These are phyloP conservation scores for Pyrgus malvae DNA, from an alignment of 2,888 invertebrate genomes.

Conservation along the genomic window DNA sequence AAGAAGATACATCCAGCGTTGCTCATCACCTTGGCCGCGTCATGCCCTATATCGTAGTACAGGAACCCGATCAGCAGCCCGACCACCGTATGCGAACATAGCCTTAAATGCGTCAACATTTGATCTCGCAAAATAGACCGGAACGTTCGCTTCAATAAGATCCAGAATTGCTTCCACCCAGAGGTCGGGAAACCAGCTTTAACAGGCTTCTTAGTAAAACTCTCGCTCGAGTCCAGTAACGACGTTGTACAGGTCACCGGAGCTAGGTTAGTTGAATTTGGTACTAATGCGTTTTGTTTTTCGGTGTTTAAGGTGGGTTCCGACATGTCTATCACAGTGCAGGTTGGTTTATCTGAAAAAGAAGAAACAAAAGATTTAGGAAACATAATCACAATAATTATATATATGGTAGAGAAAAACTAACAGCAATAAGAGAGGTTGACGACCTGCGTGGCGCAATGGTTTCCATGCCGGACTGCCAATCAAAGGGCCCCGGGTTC, in stretches of 20 bases:
- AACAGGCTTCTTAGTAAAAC: conserved; percentile 84
- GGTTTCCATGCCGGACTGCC: no score
- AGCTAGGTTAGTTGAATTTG: conserved; percentile 65
- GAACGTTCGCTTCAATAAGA: conserved; percentile 92
- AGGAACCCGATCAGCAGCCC: conserved; percentile 96
- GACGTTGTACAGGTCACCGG: conserved; percentile 87
- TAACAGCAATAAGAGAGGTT: no score
- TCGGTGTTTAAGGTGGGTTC: conserved; percentile 62
- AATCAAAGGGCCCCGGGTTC: no score
- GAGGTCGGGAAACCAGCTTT: conserved; percentile 91
- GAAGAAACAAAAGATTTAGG: neutral
- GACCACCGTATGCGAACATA: conserved; percentile 93
- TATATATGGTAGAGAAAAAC: no score
- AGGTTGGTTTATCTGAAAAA: conserved; percentile 76
- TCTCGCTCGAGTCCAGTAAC: conserved; percentile 87
- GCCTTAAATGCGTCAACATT: conserved; percentile 93
- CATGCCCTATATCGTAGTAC: conserved; percentile 96
- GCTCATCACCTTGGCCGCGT: conserved; percentile 96
- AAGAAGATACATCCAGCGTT: conserved; percentile 98
- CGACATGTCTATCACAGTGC: conserved; percentile 79
- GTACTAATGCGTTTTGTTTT: conserved; percentile 51
- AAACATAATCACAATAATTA: no score
- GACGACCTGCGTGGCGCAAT: no score
- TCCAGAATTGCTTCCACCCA: conserved; percentile 92
- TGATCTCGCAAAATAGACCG: conserved; percentile 91